Percentiles rank a stretch among this genome's conserved stretches.
These are phyloP conservation scores for Corythornis cristatus DNA, from an alignment of 2,113 vertebrate genomes.

Conservation along the genomic window DNA sequence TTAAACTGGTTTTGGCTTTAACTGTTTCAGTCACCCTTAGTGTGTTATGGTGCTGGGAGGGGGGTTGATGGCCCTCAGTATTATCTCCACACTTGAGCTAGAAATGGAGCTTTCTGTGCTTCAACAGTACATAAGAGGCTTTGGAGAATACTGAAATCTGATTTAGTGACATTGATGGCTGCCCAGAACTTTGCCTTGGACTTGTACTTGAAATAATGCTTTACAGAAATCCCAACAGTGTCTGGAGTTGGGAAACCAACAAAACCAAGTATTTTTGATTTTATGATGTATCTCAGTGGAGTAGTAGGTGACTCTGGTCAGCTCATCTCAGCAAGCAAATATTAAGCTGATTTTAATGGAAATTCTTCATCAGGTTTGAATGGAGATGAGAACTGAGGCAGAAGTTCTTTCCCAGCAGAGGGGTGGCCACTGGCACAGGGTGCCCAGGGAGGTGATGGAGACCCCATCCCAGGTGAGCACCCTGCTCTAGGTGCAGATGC, in stretches of 20 bases:
- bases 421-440: too few species aligned
- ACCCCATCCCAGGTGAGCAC: too few species aligned
- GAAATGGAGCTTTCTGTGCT: background rate
- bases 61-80: background rate
- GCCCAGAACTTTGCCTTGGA: background rate
- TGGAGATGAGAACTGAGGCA: too few species aligned
- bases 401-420: too few species aligned
- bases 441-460: too few species aligned
- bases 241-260: background rate
- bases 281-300: background rate
- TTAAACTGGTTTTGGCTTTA: slow-evolving; percentile 24
- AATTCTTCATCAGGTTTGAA: background rate
- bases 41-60: background rate
- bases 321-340: background rate
- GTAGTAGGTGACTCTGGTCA: background rate
- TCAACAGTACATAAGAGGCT: background rate
- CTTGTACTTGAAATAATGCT: slow-evolving; percentile 4
- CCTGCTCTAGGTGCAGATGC: too few species aligned
- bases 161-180: background rate
- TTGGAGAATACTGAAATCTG: slow-evolving; percentile 9
- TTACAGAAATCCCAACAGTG: background rate
- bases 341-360: background rate
- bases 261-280: background rate
- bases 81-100: background rate
- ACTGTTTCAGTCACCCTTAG: background rate